Evolutionary conservation across 1,140 invertebrate genomes (phyloP), one percentile per base, ranked within the genome.

Genomic region (Mamestra configurata): DNA sequence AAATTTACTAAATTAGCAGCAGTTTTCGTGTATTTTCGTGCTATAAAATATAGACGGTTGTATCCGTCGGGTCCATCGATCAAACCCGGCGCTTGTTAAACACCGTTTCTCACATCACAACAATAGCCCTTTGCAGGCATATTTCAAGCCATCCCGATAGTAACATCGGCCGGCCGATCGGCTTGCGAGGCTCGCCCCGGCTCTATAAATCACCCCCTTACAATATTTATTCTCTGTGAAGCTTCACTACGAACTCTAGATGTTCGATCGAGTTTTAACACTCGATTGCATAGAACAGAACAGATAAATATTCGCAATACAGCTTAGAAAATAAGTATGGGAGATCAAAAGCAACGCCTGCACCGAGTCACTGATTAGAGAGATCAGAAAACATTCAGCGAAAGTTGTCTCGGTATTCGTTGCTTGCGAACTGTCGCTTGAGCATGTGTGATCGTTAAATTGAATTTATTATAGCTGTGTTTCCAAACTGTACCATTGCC

Each of bases 91-190:
- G 90, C 89, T 94, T 94, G 93, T 94, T 94, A 93, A 90, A 94
- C 91, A 93, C 90, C 88, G 92, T 93, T 93, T 93, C 92, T 94
- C 91, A 93, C 91, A 92, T 93, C 88, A 91, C 90, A 93, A 93
- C 91, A 91, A 91, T 91, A 87, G 91, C 89, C 81, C 86, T 88
- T 83, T 86, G 89, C 86, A 85, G 89, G 92, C 90, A 94, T 94
- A 94, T 93, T 94, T 94, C 92, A 94, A 92, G 84, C 85, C 86
- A 88, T 90, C 89, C 89, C 88, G 90, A 92, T 93, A 90, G 84
- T 77, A 88, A 89, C 90, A 91, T 90, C 88, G 90, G 84, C 82
- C 83, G 86, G 80, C 82, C 88, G 89, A 89, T 88, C 87, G 82
- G 83, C 84, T 85, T 57, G 83, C 83, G 70, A 82, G 85, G 80